phyloP scores from a whole-genome alignment of 2,113 vertebrate species.

The Takifugu bimaculatus region DNA sequence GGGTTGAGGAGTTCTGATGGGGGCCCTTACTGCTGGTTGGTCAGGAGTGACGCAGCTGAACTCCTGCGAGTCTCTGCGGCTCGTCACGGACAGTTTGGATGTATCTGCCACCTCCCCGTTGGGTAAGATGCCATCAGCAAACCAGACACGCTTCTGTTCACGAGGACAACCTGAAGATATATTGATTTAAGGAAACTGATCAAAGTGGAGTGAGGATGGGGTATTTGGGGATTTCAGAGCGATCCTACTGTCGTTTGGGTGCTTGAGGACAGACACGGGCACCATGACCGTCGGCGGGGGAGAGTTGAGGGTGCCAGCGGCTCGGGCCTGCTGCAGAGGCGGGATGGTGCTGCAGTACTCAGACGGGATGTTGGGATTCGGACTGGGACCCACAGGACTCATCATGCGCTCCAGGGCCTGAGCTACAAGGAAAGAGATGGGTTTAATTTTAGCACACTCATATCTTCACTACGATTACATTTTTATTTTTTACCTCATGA shows the following conservation, averaged over 20 bases:
- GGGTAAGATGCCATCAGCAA: conserved; percentile 92
- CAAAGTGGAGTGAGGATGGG: background rate
- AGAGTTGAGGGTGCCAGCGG: conserved; percentile 73
- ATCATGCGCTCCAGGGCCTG: conserved; percentile 96
- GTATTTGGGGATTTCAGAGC: background rate
- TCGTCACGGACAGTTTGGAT: conserved; percentile 76
- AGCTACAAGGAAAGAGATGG: conserved; percentile 68
- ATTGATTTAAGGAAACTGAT: background rate
- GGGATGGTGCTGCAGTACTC: conserved; percentile 78
- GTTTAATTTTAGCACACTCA: background rate
- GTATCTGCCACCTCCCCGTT: conserved; percentile 92
- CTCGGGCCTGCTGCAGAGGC: conserved; percentile 79
- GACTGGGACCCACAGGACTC: conserved; percentile 84
- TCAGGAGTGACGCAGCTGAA: conserved; percentile 59
- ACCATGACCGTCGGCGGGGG: conserved; percentile 82
- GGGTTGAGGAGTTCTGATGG: background rate
- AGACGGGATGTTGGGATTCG: conserved; percentile 78
- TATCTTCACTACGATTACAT: too few species aligned
- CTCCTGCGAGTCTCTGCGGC: conserved; percentile 77
- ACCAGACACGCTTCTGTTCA: conserved; percentile 92
- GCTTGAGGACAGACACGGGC: conserved; percentile 85
- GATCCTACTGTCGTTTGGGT: conserved; percentile 81
- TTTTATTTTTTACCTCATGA: too few species aligned
- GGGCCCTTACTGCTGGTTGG: conserved; percentile 10
- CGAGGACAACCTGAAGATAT: conserved; percentile 74